Percentiles rank a stretch among this genome's conserved stretches.
These are phyloP conservation scores for Odontocolon sp. DNA, from an alignment of 2,888 invertebrate genomes.

Conservation along the genomic window DNA sequence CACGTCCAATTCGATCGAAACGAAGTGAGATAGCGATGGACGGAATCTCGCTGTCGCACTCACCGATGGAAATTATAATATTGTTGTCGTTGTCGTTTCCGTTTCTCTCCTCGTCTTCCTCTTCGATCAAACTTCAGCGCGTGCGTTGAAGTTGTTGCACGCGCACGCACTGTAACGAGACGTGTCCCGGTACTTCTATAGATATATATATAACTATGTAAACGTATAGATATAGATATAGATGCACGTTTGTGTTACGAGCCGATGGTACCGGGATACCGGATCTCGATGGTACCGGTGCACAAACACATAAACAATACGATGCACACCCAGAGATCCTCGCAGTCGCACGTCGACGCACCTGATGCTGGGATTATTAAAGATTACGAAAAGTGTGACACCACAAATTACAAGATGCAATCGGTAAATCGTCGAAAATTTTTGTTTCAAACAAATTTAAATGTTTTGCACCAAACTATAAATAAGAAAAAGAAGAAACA, in stretches of 20 bases:
- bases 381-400: neutral
- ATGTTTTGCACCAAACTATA: neutral
- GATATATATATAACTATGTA: too few relatives aligned
- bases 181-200: conserved; percentile 4
- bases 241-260: neutral
- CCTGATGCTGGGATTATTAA: neutral
- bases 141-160: conserved; percentile 18
- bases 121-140: conserved; percentile 25
- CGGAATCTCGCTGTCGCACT: neutral
- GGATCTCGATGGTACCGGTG: conserved; percentile 6
- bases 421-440: too few relatives aligned
- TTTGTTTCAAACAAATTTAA: neutral
- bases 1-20: conserved; percentile 21
- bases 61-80: conserved; percentile 17
- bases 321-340: conserved; percentile 1
- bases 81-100: neutral
- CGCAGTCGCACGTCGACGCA: neutral
- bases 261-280: neutral
- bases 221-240: too few relatives aligned
- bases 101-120: neutral
- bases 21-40: neutral
- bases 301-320: neutral
- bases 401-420: neutral
- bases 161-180: conserved; percentile 41
- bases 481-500: neutral